Evolutionary conservation across 2,113 vertebrate species (phyloP), one percentile per base, ranked within the genome.

Genomic region (Myrmophylax atrothorax): DNA sequence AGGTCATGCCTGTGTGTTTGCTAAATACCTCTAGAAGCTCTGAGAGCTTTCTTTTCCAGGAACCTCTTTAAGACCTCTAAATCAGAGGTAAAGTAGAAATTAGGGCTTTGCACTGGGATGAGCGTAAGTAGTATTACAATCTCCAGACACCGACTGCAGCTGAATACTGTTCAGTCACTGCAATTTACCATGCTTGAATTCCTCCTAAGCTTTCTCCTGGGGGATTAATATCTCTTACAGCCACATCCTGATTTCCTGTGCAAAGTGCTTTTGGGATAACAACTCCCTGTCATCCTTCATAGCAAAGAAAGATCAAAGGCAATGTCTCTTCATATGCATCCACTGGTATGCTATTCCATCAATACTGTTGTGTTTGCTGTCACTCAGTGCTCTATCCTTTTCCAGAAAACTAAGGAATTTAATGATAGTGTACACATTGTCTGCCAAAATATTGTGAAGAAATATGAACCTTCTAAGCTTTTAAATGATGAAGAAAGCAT

Each of bases 201-300:
- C 33, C 47, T 93, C 88, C 77, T 69, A 87, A 55, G 63, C 89
- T 89, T 94, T 72, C 77, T 91, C 94, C 95, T 50, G 76, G 22
- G 95, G 85, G 91, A 97, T 96, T 96, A 94, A 93, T 94, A 87
- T 88, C 94, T 63, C 53, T 92, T 95, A 86, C 33, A 49, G 90
- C 80, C 53, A 76, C 50, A 95, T 97, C 95, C 94, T 92, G 73
- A 42, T 90, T 97, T 96, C 95, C 95, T 92, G 78, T 50, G 68
- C 94, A 92, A 95, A 97, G 93, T 96, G 95, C 97, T 89, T 96
- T 91, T 84, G 96, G 94, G 94, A 95, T 67, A 89, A 76, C 83
- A 95, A 84, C 93, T 96, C 93, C 93, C 93, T 16, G 2, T 84
- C 94, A 76, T 95, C 94, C 94, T 94, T 74, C 60, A 49, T 53